Base-by-base conservation (phyloP, 1,140 invertebrate genomes). In the Oreohelix idahoensis region DNA sequence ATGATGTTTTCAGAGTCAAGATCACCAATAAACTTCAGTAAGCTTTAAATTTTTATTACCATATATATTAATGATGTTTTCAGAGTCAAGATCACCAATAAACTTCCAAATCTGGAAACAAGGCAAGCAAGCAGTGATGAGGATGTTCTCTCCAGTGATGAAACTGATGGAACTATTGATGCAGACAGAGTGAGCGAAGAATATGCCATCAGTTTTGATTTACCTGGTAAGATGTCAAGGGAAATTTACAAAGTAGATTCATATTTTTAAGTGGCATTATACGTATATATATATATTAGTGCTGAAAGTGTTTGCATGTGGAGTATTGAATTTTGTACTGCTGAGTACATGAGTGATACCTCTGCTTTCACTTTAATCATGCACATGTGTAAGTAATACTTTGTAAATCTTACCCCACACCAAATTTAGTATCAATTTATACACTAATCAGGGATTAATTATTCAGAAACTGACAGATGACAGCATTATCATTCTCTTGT, bases 111-210 rank as follows among this genome's bases (percentile, higher is more conserved):
- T 83, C 93, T 97, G 73, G 95, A 95, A 10, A 87, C 85, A 29
- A 86, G 88, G 5, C 93, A 96, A 83, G 95, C 96, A n/a, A 96
- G 96, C 76, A 97, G 96, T 8, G 96, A 97, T 92, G 96, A 97
- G 89, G 96, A 97, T 89, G 92, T 95, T 86, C 94, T 97, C 15
- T 92, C 90, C 69, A 85, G 82, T 15, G 88, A 90, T 35, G 92
- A 93, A 78, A 95, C 95, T 0, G 94, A 94, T 39, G 86, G 84
- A 51, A 75, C 71, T 35, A 94, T 95, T 10, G 95, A 96, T 91
- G 84, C 86, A 26, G 77, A 87, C 70, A 45, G 38, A 63, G 38
- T 35, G 71, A 84, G 87, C 82, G 87, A 88, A 51, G 89, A 90
- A 29, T 90, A 88, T 81, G 87, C 87, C 13, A 49, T 86, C 23